Evolutionary conservation across 2,888 invertebrate genomes (phyloP).

Genomic region (Drosophila demipolita): DNA sequence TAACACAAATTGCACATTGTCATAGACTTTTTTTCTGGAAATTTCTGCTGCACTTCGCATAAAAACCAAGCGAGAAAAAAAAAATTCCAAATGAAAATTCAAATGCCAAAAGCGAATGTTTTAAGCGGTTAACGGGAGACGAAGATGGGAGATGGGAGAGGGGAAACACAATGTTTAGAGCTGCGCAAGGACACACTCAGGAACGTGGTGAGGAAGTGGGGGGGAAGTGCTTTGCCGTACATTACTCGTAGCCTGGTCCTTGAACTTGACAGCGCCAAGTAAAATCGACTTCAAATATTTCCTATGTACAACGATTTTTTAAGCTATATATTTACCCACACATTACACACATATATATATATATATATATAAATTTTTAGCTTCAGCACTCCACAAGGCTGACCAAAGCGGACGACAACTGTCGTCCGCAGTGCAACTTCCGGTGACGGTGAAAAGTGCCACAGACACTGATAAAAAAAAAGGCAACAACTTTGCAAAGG

Average conservation of each 20-base stretch:
- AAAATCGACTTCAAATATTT: constrained; percentile 25
- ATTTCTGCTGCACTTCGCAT: constrained; percentile 24
- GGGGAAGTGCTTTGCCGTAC: constrained; percentile 22
- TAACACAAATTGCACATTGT: constrained; percentile 42
- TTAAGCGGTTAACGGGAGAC: not conserved
- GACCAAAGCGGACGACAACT: constrained; percentile 28
- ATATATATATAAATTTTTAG: not conserved
- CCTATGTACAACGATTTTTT: not conserved
- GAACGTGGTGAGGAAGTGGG: not conserved
- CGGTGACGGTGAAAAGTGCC: constrained; percentile 11
- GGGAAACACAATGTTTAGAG: constrained; percentile 7
- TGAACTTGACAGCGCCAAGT: constrained; percentile 51
- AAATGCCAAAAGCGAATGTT: constrained; percentile 41
- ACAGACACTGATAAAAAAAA: constrained; percentile 16
- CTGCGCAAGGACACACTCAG: constrained; percentile 43
- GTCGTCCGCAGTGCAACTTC: constrained; percentile 16
- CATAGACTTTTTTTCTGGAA: constrained; percentile 64
- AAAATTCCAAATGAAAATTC: constrained; percentile 37
- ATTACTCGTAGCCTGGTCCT: constrained; percentile 42
- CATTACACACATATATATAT: not conserved
- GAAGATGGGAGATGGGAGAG: not conserved
- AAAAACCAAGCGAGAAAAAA: constrained; percentile 14
- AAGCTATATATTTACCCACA: not conserved
- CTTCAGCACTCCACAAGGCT: constrained; percentile 11
- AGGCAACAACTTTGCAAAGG: constrained; percentile 28